Percentiles rank a stretch among this genome's conserved stretches.
phyloP scores from a whole-genome alignment of 2,797 vertebrate genomes.

The Manis pentadactyla region DNA sequence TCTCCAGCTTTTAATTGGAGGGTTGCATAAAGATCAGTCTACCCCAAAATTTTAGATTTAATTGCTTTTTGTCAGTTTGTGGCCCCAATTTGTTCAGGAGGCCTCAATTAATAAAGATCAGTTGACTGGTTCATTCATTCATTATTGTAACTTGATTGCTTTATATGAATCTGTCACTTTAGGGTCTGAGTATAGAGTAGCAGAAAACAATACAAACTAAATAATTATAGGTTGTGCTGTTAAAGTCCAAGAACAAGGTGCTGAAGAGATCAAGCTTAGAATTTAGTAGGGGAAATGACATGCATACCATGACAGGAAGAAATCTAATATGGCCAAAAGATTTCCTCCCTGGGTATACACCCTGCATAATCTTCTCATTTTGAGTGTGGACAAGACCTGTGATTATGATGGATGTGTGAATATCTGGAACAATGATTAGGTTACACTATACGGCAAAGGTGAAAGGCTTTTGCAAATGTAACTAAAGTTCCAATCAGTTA shows the following conservation, averaged over 20 bases:
- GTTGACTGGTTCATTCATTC: neutral
- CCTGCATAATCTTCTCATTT: neutral
- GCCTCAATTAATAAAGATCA: neutral
- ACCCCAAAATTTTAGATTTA: neutral
- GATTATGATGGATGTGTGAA: neutral
- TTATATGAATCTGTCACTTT: neutral
- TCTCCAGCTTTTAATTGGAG: neutral
- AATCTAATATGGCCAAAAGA: neutral
- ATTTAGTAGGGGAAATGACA: neutral
- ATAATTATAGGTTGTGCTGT: neutral
- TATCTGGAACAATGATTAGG: neutral
- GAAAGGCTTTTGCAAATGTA: neutral
- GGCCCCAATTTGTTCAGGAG: neutral
- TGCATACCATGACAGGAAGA: neutral
- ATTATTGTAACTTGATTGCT: neutral
- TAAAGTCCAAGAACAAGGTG: neutral
- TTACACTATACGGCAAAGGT: neutral
- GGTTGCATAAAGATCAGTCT: neutral
- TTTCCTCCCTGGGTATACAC: neutral
- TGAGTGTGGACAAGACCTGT: neutral
- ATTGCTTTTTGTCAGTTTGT: conserved; percentile 15
- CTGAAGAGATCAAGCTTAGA: neutral
- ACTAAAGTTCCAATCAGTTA: neutral
- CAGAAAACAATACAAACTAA: neutral
- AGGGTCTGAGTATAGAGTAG: neutral